Percentiles rank a stretch among this genome's conserved stretches.
Evolutionary conservation across 2,888 invertebrate species (phyloP).

Genomic region (Pyralis farinalis): DNA sequence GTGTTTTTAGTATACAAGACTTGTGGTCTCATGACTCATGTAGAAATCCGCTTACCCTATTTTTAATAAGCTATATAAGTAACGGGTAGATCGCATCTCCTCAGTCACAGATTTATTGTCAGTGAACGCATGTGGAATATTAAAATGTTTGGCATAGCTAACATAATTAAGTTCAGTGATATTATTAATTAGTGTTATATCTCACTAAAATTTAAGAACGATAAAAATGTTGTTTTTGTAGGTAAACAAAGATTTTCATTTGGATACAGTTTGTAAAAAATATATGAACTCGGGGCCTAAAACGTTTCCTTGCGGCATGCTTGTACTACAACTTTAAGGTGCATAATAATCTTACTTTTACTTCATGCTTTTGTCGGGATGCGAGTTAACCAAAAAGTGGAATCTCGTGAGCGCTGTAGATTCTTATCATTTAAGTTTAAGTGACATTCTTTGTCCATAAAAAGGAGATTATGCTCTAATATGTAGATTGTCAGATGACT

Average conservation of each 20-base stretch:
- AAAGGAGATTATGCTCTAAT: constrained; percentile 17
- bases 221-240: no score
- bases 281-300: not conserved
- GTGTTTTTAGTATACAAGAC: constrained; percentile 23
- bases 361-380: constrained; percentile 9
- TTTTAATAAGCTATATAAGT: constrained; percentile 28
- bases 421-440: constrained; percentile 15
- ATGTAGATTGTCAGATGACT: constrained; percentile 14
- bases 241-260: no score
- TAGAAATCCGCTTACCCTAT: constrained; percentile 45
- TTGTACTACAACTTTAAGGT: not conserved
- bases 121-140: not conserved
- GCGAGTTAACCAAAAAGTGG: constrained; percentile 12
- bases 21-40: constrained; percentile 41
- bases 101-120: not conserved
- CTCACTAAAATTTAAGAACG: not conserved
- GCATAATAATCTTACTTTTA: not conserved
- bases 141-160: no score
- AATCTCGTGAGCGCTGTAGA: constrained; percentile 17
- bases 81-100: not conserved
- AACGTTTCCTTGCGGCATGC: not conserved
- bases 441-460: constrained; percentile 14
- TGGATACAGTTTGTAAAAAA: no score
- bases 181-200: no score
- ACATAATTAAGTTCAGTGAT: not conserved